Evolutionary conservation across 92 coral and sea anemone species (phyloP).

Genomic region (Muricea muricata): DNA sequence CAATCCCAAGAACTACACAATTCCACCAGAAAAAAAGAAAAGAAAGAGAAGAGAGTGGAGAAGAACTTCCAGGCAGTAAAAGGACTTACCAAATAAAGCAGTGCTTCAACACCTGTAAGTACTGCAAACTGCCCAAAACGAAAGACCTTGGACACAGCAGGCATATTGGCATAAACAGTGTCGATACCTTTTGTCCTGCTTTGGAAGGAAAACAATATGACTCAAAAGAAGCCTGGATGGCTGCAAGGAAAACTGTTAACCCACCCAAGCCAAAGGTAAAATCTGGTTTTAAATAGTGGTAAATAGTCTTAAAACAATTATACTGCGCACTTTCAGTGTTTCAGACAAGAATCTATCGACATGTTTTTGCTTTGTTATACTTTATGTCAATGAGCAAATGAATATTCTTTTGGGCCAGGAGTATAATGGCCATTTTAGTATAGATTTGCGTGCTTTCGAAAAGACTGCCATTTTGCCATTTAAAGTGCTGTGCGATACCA

Average conservation of each 20-base stretch:
- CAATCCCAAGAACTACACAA: conserved; percentile 19
- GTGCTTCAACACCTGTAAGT: conserved; percentile 36
- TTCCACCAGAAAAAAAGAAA: conserved; percentile 26
- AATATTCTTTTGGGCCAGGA: no score
- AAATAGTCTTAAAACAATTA: no score
- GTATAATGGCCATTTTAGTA: no score
- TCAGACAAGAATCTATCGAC: no score
- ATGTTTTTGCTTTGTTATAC: no score
- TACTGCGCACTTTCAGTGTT: no score
- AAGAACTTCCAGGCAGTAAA: neutral
- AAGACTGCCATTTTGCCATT: no score
- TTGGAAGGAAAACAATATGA: conserved; percentile 35
- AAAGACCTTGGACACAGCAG: conserved; percentile 48
- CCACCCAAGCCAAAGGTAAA: conserved; percentile 26
- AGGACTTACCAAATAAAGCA: conserved; percentile 24
- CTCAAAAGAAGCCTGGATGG: conserved; percentile 20
- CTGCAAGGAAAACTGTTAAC: conserved; percentile 23
- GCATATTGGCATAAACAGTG: conserved; percentile 13
- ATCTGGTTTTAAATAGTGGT: no score
- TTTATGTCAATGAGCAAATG: no score
- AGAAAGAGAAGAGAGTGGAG: neutral
- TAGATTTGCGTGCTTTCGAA: no score
- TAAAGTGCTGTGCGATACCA: no score
- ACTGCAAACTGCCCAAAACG: conserved; percentile 45
- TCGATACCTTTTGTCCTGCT: conserved; percentile 43